These are phyloP conservation scores for Ctenoplectra terminalis DNA, from an alignment of 1,140 invertebrate genomes.

Conservation along the genomic window DNA sequence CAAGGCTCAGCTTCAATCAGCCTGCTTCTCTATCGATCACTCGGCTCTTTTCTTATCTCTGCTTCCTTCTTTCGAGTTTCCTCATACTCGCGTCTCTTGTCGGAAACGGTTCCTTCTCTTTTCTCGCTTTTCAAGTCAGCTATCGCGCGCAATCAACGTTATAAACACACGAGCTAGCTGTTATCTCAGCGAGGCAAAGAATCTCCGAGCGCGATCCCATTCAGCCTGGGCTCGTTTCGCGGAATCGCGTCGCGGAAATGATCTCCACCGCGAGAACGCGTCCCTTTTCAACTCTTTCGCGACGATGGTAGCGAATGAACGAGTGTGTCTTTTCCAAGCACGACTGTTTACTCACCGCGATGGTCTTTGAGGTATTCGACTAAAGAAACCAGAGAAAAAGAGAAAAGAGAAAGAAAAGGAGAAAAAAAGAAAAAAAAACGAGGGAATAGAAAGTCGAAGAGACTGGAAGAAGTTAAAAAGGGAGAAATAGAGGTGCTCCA, in stretches of 20 bases:
- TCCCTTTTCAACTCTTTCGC: conserved; percentile 10
- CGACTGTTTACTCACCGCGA: conserved; percentile 13
- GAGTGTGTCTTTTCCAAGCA: too few relatives aligned
- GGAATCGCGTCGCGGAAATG: conserved; percentile 20
- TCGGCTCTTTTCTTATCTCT: not conserved
- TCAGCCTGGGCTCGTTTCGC: not conserved
- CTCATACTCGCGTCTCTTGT: not conserved
- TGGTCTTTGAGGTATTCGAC: not conserved
- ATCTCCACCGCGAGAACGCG: not conserved
- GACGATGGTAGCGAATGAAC: not conserved
- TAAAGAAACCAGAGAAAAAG: not conserved
- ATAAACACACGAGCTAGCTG: not conserved
- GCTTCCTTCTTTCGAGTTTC: too few relatives aligned
- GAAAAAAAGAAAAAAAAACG: not conserved
- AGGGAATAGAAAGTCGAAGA: not conserved
- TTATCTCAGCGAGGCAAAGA: not conserved
- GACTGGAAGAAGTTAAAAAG: not conserved
- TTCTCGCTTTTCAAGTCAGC: too few relatives aligned
- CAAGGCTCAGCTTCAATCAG: conserved; percentile 13
- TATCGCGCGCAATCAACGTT: conserved; percentile 9
- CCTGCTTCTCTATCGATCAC: conserved; percentile 4
- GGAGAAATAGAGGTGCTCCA: not conserved
- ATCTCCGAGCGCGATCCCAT: not conserved
- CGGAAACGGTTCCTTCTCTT: not conserved
- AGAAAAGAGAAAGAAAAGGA: too few relatives aligned